Evolutionary conservation across 2,888 invertebrate genomes (phyloP).

Genomic region (Sisyra nigra): DNA sequence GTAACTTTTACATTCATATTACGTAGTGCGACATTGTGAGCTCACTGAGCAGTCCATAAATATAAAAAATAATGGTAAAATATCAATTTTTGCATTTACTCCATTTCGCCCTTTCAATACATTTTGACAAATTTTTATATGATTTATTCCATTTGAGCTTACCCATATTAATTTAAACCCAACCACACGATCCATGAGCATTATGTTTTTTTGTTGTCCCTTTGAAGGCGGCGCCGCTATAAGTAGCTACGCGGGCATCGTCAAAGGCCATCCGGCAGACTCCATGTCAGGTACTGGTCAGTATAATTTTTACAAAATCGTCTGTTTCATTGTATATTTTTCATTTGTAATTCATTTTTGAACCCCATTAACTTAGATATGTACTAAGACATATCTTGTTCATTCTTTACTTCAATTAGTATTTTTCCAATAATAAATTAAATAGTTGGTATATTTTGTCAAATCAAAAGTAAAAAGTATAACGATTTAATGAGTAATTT

Average conservation of each 20-base stretch:
- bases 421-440: too few species aligned
- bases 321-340: conserved; percentile 1
- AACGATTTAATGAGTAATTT: too few species aligned
- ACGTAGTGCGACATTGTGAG: too few species aligned
- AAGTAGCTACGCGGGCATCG: conserved; percentile 78
- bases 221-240: conserved; percentile 22
- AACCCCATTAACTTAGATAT: too few species aligned
- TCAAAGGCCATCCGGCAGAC: conserved; percentile 69
- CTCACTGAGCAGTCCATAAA: too few species aligned
- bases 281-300: conserved; percentile 76
- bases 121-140: neutral
- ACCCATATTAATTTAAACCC: neutral
- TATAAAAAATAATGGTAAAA: too few species aligned
- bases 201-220: conserved; percentile 13
- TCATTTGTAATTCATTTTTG: neutral
- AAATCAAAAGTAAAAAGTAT: too few species aligned
- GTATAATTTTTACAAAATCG: conserved; percentile 20
- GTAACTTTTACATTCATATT: too few species aligned
- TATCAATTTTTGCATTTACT: neutral
- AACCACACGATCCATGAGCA: conserved; percentile 4
- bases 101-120: neutral
- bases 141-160: neutral
- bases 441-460: too few species aligned
- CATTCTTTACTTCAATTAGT: too few species aligned
- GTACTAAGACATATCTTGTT: too few species aligned